Conservation (phyloP, 2,113 vertebrate species). For the Geococcyx californianus region DNA sequence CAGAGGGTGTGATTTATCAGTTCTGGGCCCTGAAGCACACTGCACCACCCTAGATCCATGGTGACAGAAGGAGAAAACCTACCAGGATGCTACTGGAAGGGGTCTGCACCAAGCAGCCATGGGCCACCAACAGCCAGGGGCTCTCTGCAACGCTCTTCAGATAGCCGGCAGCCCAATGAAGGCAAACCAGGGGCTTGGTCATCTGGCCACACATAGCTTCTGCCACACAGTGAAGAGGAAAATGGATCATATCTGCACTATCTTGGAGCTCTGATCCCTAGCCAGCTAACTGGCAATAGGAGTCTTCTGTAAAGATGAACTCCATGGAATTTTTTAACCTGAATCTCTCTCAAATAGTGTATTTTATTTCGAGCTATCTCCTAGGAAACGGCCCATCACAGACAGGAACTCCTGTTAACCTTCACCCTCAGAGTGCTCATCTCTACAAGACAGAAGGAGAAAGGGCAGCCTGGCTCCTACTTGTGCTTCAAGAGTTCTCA, state of each 20-base stretch:
- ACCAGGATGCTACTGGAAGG: too few relatives aligned
- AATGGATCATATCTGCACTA: background rate
- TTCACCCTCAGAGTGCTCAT: background rate
- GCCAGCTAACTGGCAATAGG: background rate
- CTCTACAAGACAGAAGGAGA: background rate
- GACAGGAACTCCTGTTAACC: background rate
- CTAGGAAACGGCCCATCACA: background rate
- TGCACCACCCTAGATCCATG: too few relatives aligned
- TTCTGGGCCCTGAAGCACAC: background rate
- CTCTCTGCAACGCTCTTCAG: background rate
- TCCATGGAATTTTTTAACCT: background rate
- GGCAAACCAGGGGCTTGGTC: background rate
- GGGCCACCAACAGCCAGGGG: background rate
- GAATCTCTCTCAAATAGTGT: background rate
- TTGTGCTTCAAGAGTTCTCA: background rate
- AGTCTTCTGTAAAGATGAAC: background rate
- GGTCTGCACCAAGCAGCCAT: background rate
- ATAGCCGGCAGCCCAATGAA: background rate
- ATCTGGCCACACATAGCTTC: background rate
- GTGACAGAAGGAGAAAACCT: background rate
- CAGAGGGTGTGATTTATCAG: background rate
- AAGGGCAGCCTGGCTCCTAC: background rate
- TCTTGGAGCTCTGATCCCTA: background rate
- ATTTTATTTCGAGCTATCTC: background rate
- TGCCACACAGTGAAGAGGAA: background rate